Evolutionary conservation across 1,140 invertebrate genomes (phyloP).

Genomic region (Papilio polyxenes): DNA sequence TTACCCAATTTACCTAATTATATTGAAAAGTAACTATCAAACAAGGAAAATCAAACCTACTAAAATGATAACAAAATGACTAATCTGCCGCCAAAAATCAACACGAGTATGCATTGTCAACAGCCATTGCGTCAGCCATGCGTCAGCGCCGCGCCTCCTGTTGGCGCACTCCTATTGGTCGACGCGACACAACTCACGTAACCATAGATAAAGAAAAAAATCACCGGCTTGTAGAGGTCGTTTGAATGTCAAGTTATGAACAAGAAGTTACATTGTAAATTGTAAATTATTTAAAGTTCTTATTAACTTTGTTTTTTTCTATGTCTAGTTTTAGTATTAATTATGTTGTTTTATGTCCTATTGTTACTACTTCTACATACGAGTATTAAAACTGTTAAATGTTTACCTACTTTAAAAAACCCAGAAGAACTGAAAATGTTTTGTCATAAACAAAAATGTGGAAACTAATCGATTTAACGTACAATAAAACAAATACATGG

Average conservation of each 20-base stretch:
- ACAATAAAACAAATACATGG: too few relatives aligned
- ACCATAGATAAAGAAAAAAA: neutral
- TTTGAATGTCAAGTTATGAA: constrained; percentile 19
- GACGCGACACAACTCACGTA: constrained; percentile 9
- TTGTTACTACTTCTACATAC: neutral
- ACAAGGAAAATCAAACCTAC: neutral
- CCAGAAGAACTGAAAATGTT: too few relatives aligned
- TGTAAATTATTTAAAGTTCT: neutral
- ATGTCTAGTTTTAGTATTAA: neutral
- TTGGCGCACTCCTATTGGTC: constrained; percentile 29
- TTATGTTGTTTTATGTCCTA: neutral
- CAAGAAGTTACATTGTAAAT: neutral
- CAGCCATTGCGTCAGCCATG: constrained; percentile 18
- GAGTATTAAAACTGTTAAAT: too few relatives aligned
- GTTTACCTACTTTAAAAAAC: too few relatives aligned
- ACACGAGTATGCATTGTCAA: neutral
- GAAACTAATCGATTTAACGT: too few relatives aligned
- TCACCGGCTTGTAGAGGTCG: constrained; percentile 7
- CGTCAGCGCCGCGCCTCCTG: constrained; percentile 32
- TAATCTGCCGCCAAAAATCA: constrained; percentile 32
- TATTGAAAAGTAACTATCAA: neutral
- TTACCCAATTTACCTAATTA: neutral
- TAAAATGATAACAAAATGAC: neutral
- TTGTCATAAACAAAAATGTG: too few relatives aligned
- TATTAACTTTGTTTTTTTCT: neutral